These are phyloP conservation scores for Drosophila parvula DNA, from an alignment of 1,140 invertebrate species.

Conservation along the genomic window DNA sequence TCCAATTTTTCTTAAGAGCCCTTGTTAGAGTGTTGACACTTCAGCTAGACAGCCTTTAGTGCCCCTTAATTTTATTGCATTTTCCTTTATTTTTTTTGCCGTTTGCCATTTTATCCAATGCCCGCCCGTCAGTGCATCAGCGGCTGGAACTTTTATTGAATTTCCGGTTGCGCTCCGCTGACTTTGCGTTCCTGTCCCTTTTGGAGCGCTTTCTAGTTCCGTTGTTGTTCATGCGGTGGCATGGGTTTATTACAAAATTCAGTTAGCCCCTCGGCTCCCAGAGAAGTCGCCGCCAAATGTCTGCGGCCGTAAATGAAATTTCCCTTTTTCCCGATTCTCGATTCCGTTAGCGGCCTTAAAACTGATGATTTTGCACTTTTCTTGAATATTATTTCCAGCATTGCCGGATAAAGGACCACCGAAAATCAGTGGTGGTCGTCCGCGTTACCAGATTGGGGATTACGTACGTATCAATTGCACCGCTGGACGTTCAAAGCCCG, in stretches of 20 bases:
- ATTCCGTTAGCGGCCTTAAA: conserved; percentile 25
- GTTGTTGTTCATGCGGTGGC: conserved; percentile 31
- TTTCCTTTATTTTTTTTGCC: conserved; percentile 27
- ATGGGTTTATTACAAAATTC: conserved; percentile 70
- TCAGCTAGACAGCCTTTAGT: conserved; percentile 9
- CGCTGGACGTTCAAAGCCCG: conserved; percentile 88
- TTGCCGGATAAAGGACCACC: conserved; percentile 88
- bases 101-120: conserved; percentile 65
- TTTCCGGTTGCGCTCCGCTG: conserved; percentile 69
- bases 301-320: conserved; percentile 76
- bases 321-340: conserved; percentile 26
- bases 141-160: conserved; percentile 82
- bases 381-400: conserved; percentile 84
- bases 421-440: conserved; percentile 87
- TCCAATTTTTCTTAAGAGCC: background rate
- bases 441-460: conserved; percentile 88
- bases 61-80: conserved; percentile 35
- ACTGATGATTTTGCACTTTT: conserved; percentile 22
- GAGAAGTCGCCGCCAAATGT: conserved; percentile 18
- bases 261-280: conserved; percentile 7
- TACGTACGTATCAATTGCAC: conserved; percentile 89
- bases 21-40: conserved; percentile 44
- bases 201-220: background rate
- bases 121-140: conserved; percentile 71
- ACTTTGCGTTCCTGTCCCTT: conserved; percentile 43